Percentiles rank a stretch among this genome's conserved stretches.
phyloP scores from a whole-genome alignment of 2,888 invertebrate species.

The Himalopsyche anomala region DNA sequence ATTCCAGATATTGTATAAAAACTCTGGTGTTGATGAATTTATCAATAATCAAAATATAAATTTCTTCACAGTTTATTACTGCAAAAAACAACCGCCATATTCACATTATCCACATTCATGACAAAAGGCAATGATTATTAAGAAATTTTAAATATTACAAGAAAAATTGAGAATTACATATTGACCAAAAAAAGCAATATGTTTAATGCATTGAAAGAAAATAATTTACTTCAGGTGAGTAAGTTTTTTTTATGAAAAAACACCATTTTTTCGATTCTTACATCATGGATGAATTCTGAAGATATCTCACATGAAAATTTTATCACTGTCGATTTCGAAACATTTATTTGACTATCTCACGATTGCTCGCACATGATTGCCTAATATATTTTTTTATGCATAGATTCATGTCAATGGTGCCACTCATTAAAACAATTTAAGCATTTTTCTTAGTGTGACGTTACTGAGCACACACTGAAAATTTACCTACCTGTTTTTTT shows the following conservation, averaged over 20 bases:
- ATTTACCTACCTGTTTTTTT: neutral
- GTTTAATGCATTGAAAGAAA: too few relatives aligned
- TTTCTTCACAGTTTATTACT: too few relatives aligned
- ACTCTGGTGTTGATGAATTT: too few relatives aligned
- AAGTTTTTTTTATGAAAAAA: neutral
- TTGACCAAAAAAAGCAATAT: too few relatives aligned
- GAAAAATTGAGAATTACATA: too few relatives aligned
- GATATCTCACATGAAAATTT: neutral
- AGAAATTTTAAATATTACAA: too few relatives aligned
- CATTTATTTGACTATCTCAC: neutral
- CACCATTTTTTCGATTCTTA: neutral
- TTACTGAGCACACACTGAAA: neutral
- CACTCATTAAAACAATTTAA: neutral
- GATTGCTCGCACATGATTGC: neutral
- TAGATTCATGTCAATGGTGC: constrained; percentile 9
- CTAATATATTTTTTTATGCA: neutral
- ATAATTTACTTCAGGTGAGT: too few relatives aligned
- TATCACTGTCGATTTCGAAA: neutral
- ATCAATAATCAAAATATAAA: too few relatives aligned
- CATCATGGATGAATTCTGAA: neutral
- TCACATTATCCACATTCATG: too few relatives aligned
- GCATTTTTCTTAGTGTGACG: constrained; percentile 1
- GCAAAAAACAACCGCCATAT: too few relatives aligned
- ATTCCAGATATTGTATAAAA: too few relatives aligned
- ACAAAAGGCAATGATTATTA: too few relatives aligned